Evolutionary conservation across 2,888 invertebrate species (phyloP), one percentile per base, ranked within the genome.

Genomic region (Lucinisca nassula): DNA sequence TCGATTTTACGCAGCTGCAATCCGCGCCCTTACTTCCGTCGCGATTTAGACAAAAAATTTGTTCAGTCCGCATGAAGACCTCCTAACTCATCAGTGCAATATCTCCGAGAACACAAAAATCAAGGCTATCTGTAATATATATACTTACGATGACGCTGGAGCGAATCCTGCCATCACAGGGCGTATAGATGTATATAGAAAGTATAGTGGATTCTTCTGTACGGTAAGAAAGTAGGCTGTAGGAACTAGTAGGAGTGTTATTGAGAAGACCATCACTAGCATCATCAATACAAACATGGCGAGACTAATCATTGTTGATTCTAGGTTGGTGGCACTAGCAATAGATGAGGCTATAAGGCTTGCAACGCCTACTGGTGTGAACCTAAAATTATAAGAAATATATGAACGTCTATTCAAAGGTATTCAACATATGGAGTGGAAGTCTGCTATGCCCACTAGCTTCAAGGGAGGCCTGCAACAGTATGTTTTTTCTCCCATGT

Each of bases 141-240:
- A n/a, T n/a, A n/a, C 74, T 74, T 30, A 74, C 74, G 74, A 74
- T 40, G 74, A 74, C 2, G 74, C 45, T 40, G 74, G 74, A 14
- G 74, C 74, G 21, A 74, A 74, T 27, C 40, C 74, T 30, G 74
- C 40, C 74, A 74, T 74, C 40, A 74, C 30, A 6, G 74, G 74
- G 6, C 74, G 24, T 8, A 74, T 45, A 24, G 74, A 17, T 35
- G 74, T 45, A 14, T 45, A 49, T 17, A 74, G 27, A 38, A 37
- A 74, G 12, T 45, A 1, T 4, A 74, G 17, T 24, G 74, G 74
- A 17, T 74, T 74, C 49, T 74, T 40, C 38, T 24, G 40, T 12
- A 74, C 49, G 2, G 74, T 74, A 3, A 74, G 45, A 30, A 74
- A 74, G 17, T 74, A 74, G n/a, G 27, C 24, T 2, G 49, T 49